Evolutionary conservation across 2,888 invertebrate species (phyloP).

Genomic region (Linnaemya tessellans): DNA sequence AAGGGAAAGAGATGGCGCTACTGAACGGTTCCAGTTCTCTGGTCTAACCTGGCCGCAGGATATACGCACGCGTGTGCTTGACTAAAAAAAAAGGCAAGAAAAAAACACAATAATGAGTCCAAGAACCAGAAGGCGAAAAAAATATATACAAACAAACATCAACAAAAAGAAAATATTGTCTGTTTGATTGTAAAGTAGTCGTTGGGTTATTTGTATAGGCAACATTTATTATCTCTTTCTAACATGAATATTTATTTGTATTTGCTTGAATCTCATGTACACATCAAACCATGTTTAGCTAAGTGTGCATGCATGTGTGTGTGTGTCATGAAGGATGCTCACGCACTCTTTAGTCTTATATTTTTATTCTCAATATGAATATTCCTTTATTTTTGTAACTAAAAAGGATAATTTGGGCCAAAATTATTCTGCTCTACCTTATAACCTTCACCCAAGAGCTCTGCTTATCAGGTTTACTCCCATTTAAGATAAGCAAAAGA

Average conservation of each 20-base stretch:
- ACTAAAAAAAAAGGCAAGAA: slow-evolving; percentile 18
- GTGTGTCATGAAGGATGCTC: slow-evolving; percentile 66
- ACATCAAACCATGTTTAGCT: neutral
- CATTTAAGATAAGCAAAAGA: slow-evolving; percentile 41
- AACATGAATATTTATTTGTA: slow-evolving; percentile 60
- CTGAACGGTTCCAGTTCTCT: slow-evolving; percentile 45
- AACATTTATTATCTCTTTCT: slow-evolving; percentile 61
- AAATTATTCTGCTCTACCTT: slow-evolving; percentile 44
- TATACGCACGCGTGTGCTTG: slow-evolving; percentile 68
- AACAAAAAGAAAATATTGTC: slow-evolving; percentile 42
- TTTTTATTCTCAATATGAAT: neutral
- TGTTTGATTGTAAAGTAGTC: neutral
- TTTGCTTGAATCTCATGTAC: slow-evolving; percentile 65
- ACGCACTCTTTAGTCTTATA: slow-evolving; percentile 53
- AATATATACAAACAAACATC: slow-evolving; percentile 5
- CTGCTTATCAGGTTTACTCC: slow-evolving; percentile 73
- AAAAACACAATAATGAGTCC: neutral
- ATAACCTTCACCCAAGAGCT: slow-evolving; percentile 72
- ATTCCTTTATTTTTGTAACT: slow-evolving; percentile 15
- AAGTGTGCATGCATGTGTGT: slow-evolving; percentile 2
- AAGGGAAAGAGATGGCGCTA: slow-evolving; percentile 58
- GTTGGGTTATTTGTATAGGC: neutral
- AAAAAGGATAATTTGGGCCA: slow-evolving; percentile 63
- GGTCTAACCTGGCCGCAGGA: slow-evolving; percentile 63
- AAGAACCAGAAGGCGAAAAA: slow-evolving; percentile 18